Conservation (phyloP, 1,140 invertebrate genomes). For the Heliconius himera region DNA sequence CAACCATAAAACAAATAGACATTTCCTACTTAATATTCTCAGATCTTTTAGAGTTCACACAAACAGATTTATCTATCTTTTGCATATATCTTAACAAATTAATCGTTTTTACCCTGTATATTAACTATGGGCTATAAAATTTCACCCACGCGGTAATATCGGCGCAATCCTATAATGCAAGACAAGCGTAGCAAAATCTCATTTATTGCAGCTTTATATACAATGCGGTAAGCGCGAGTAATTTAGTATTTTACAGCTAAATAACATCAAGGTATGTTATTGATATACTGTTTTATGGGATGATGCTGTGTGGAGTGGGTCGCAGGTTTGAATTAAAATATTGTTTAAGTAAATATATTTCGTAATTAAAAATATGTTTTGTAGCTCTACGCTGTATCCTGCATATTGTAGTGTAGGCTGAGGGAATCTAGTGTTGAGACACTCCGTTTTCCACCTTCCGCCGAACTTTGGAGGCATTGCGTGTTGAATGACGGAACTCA, state of each 20-base stretch:
- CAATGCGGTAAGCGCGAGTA: not conserved
- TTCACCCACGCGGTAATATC: constrained; percentile 32
- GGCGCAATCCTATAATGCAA: constrained; percentile 38
- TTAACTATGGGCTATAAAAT: constrained; percentile 34
- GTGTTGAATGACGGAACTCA: too few species aligned
- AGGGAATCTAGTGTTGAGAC: too few species aligned
- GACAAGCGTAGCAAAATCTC: constrained; percentile 28
- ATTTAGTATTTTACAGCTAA: constrained; percentile 14
- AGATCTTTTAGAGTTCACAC: not conserved
- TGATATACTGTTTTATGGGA: not conserved
- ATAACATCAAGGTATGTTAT: constrained; percentile 7
- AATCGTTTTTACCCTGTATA: constrained; percentile 4
- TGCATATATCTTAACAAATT: constrained; percentile 11
- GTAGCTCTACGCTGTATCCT: too few species aligned
- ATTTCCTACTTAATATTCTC: not conserved
- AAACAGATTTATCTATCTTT: constrained; percentile 7
- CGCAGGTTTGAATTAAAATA: not conserved
- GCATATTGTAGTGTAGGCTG: too few species aligned
- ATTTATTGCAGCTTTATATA: constrained; percentile 21
- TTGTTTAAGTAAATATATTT: not conserved
- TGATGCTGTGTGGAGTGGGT: not conserved
- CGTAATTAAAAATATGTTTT: not conserved
- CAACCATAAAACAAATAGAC: not conserved
- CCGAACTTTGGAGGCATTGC: too few species aligned
- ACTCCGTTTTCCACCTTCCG: too few species aligned